These are phyloP conservation scores for Aphaenogaster ashmeadi DNA, from an alignment of 1,140 invertebrate species.

Conservation along the genomic window DNA sequence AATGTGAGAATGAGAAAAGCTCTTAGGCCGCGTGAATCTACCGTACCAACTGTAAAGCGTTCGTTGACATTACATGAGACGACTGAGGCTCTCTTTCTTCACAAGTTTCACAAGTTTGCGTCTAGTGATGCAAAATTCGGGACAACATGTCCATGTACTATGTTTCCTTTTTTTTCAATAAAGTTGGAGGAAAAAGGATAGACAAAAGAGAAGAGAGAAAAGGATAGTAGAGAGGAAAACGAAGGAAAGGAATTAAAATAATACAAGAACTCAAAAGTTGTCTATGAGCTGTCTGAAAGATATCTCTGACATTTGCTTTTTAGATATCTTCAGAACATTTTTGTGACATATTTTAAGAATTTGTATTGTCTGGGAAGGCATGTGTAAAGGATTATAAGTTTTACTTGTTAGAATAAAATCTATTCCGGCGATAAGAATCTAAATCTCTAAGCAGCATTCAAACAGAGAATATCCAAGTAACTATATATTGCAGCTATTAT, in stretches of 20 bases:
- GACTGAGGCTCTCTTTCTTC: slow-evolving; percentile 21
- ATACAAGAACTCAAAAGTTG: slow-evolving; percentile 28
- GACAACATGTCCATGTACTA: slow-evolving; percentile 12
- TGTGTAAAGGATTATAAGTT: slow-evolving; percentile 31
- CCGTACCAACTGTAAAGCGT: slow-evolving; percentile 85
- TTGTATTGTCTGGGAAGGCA: slow-evolving; percentile 8
- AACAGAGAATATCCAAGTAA: slow-evolving; percentile 80
- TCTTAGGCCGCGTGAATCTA: slow-evolving; percentile 79
- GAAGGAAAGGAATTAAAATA: neutral
- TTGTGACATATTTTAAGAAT: neutral
- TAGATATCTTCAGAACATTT: slow-evolving; percentile 9
- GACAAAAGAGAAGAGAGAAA: neutral
- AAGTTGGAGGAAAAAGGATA: neutral
- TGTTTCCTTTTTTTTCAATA: slow-evolving; percentile 1
- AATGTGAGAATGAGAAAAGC: slow-evolving; percentile 78
- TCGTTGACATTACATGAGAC: slow-evolving; percentile 56
- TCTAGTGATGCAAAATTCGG: slow-evolving; percentile 31
- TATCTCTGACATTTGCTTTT: neutral
- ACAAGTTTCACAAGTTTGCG: slow-evolving; percentile 24
- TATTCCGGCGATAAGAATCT: slow-evolving; percentile 79
- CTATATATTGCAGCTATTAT: slow-evolving; percentile 74
- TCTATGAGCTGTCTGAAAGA: neutral
- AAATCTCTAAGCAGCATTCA: slow-evolving; percentile 86
- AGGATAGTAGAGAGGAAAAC: neutral
- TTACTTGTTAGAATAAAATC: slow-evolving; percentile 54